Percentiles rank a stretch among this genome's conserved stretches.
phyloP scores from a whole-genome alignment of 2,888 invertebrate species.

The Aromia moschata region DNA sequence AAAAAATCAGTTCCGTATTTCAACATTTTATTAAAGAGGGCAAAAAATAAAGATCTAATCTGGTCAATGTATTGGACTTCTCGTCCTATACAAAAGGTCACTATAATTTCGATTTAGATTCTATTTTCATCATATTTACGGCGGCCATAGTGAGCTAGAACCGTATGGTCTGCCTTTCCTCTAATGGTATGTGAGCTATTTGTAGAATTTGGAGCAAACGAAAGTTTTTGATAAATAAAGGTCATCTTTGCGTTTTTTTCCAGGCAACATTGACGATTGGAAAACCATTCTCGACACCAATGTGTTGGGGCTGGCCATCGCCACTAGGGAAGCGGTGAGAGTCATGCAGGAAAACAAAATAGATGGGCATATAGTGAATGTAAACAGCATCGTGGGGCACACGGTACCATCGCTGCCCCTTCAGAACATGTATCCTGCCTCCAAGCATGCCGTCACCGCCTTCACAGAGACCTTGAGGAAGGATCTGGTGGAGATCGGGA shows the following conservation, averaged over 20 bases:
- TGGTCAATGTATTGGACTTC: no score
- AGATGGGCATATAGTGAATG: constrained; percentile 45
- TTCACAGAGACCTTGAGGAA: constrained; percentile 34
- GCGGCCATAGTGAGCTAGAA: no score
- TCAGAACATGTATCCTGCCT: constrained; percentile 36
- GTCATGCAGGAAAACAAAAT: constrained; percentile 44
- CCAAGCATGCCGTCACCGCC: constrained; percentile 35
- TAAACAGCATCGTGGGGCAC: constrained; percentile 42
- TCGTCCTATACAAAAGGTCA: no score
- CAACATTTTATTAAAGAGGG: no score
- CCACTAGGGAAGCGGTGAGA: constrained; percentile 43
- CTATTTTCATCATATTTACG: not conserved
- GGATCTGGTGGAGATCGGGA: constrained; percentile 31
- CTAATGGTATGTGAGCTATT: no score
- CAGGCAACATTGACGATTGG: constrained; percentile 46
- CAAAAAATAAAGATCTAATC: no score
- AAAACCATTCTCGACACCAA: constrained; percentile 48
- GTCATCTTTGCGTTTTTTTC: no score
- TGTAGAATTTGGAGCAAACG: no score
- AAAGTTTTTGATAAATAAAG: no score
- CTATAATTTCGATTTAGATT: not conserved
- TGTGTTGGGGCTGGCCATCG: constrained; percentile 43
- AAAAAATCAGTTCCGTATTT: no score
- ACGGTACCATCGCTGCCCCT: constrained; percentile 29
- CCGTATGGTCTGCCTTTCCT: no score